Evolutionary conservation across 2,797 vertebrate species (phyloP).

Genomic region (Tachyglossus aculeatus): DNA sequence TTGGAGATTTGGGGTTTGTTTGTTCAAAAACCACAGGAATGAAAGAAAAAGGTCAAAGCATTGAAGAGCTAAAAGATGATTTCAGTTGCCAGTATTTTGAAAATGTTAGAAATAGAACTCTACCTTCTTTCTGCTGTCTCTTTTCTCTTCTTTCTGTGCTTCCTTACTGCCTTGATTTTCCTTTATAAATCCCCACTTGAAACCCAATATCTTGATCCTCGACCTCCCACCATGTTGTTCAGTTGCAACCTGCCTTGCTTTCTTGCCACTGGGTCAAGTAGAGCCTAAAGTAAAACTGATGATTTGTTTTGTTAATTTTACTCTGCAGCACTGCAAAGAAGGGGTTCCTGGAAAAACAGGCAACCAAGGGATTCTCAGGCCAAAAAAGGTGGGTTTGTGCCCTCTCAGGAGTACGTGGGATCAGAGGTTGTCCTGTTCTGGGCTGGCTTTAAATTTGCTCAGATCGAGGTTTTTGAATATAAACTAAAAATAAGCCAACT

Average conservation of each 20-base stretch:
- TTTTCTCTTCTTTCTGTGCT: too few relatives aligned
- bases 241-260: not conserved
- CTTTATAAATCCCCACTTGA: constrained; percentile 13
- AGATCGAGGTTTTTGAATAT: not conserved
- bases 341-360: not conserved
- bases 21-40: too few relatives aligned
- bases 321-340: not conserved
- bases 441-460: not conserved
- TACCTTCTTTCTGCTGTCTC: too few relatives aligned
- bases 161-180: too few relatives aligned
- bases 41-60: too few relatives aligned
- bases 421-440: not conserved
- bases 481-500: not conserved
- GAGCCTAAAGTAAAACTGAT: not conserved
- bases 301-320: not conserved
- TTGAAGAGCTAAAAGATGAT: too few relatives aligned
- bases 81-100: too few relatives aligned
- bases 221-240: not conserved
- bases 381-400: not conserved
- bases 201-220: not conserved
- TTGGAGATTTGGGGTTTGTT: too few relatives aligned
- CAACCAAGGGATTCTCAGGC: not conserved
- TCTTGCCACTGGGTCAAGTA: not conserved
- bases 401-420: not conserved
- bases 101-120: too few relatives aligned